Percentiles rank a stretch among this genome's conserved stretches.
Conservation (phyloP, 2,113 vertebrate species). For the Gnathonemus echidnorhynchus region DNA sequence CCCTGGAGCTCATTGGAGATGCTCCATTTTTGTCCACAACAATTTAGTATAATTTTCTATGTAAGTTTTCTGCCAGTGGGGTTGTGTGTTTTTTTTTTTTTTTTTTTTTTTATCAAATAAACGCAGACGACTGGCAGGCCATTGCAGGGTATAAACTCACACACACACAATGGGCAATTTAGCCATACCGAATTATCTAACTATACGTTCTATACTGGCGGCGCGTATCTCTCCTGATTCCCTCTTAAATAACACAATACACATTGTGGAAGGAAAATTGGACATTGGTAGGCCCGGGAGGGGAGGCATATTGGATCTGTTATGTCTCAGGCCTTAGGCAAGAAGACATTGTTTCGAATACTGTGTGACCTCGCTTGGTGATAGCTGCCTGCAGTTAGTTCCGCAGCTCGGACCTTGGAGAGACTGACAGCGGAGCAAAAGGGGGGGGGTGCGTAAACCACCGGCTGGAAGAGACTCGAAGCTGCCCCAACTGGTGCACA, state of each 20-base stretch:
- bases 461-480: no score
- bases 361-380: no score
- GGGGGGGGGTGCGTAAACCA: no score
- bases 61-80: neutral
- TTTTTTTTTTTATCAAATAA: neutral
- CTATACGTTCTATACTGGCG: neutral
- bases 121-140: neutral
- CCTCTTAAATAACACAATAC: neutral
- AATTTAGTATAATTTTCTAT: neutral
- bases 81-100: neutral
- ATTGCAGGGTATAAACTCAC: neutral
- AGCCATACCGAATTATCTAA: neutral
- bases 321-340: neutral
- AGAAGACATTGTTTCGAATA: no score
- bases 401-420: no score
- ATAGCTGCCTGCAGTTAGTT: no score
- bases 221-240: neutral
- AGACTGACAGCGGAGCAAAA: no score
- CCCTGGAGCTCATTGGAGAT: neutral
- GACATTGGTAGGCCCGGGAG: neutral
- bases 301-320: neutral
- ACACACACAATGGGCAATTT: neutral
- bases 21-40: neutral
- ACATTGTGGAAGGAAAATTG: neutral
- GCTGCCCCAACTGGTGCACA: no score